Evolutionary conservation across 2,113 vertebrate species (phyloP).

Genomic region (Notechis scutatus): DNA sequence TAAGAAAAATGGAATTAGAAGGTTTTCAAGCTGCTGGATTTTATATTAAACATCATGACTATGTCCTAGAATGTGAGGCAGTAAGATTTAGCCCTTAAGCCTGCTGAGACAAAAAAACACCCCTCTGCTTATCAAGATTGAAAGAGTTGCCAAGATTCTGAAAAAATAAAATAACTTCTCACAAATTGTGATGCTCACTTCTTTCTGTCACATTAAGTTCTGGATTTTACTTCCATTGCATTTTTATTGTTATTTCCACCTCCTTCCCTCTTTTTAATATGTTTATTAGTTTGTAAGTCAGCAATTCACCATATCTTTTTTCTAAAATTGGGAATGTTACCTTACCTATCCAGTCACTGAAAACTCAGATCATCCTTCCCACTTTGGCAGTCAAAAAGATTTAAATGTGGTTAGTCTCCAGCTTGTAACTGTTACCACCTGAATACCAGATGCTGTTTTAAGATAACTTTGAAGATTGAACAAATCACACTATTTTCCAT

Average conservation of each 20-base stretch:
- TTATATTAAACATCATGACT: background rate
- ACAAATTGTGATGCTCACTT: constrained; percentile 25
- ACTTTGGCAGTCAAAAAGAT: constrained; percentile 12
- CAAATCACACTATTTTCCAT: constrained; percentile 3
- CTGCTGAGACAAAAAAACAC: background rate
- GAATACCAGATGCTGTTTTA: constrained; percentile 34
- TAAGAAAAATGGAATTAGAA: background rate
- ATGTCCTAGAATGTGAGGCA: background rate
- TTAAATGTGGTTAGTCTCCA: constrained; percentile 16
- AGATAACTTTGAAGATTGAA: constrained; percentile 32
- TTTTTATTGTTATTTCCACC: constrained; percentile 1
- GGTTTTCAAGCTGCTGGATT: background rate
- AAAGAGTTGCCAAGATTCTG: background rate
- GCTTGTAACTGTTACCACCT: constrained; percentile 3
- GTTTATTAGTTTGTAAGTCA: background rate
- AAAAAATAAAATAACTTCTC: constrained; percentile 9
- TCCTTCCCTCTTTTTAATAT: background rate
- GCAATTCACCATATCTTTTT: constrained; percentile 36
- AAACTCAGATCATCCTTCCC: background rate
- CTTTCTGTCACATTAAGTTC: constrained; percentile 6
- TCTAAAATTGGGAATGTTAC: constrained; percentile 1
- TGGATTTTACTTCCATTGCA: constrained; percentile 19
- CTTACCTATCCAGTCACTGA: background rate
- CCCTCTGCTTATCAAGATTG: background rate
- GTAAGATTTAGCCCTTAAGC: background rate